phyloP scores from a whole-genome alignment of 2,113 vertebrate genomes.

The Regulus satrapa region DNA sequence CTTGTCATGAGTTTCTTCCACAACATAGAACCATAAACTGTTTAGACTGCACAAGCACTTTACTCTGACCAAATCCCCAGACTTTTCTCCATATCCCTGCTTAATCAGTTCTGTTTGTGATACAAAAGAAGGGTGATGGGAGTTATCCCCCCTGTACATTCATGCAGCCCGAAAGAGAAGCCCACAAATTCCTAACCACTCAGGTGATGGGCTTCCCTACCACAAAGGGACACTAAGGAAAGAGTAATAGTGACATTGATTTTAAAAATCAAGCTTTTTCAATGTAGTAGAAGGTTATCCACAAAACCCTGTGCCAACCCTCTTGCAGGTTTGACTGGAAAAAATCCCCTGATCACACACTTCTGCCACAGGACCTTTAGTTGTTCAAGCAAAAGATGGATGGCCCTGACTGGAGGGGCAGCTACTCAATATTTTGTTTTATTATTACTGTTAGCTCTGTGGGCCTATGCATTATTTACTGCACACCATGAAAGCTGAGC shows the following conservation, averaged over 20 bases:
- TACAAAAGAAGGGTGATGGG: too few species aligned
- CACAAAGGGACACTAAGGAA: not conserved
- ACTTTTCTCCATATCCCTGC: rapidly evolving
- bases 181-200: not conserved
- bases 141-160: rapidly evolving
- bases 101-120: rapidly evolving
- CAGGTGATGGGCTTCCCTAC: not conserved
- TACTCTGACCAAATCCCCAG: not conserved
- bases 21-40: not conserved
- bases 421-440: not conserved
- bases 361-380: not conserved
- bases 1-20: not conserved
- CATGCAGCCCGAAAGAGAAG: not conserved
- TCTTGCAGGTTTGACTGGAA: not conserved
- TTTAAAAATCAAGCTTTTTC: not conserved
- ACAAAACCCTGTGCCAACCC: not conserved
- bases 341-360: not conserved
- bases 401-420: not conserved
- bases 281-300: not conserved
- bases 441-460: not conserved
- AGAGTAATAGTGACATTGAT: too few species aligned
- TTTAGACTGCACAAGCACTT: not conserved
- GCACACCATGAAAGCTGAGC: not conserved
- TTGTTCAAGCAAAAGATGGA: not conserved
- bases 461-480: constrained; percentile 26